Evolutionary conservation across 2,888 invertebrate species (phyloP), one percentile per base, ranked within the genome.

Genomic region (Oscheius onirici): DNA sequence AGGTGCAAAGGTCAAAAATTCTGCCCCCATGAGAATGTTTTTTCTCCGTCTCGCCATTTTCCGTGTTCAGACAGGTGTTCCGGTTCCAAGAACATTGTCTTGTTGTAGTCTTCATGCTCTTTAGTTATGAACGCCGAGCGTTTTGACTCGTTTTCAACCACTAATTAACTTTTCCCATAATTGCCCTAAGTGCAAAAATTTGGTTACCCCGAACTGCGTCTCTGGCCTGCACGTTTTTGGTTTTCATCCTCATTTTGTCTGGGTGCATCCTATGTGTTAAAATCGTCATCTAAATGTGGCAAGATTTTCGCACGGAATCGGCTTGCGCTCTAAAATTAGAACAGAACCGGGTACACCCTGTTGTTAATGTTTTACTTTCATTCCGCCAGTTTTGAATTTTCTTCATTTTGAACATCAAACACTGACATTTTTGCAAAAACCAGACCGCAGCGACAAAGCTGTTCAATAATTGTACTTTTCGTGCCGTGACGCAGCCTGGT

Each of bases 211-310:
- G 13, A 52, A 24, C 13, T 24, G 13, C 20, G 13, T 52, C 52
- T 34, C 34, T 34, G 34, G 34, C 34, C 3, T 34, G 5, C 34
- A 34, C 8, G 34, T 34, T 34, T 34, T 34, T 34, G 34, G 34
- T 34, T 34, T 34, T 34, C 8, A 34, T 34, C 8, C 8, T 8
- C 34, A 34, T 34, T 34, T 34, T 34, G 34, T 34, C 34, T 34
- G 34, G 34, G 34, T 34, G 34, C 34, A 34, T 34, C 34, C 34
- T 34, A 34, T 34, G 34, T 34, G 34, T 34, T 34, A 34, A 34
- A 34, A 34, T 55, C 55, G 26, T 55, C 55, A 55, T 55, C 55
- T 55, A 55, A 55, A 55, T 55, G 55, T 55, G 58, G 40, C n/a
- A 58, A 40, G 58, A 58, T 40, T 28, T 40, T 58, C 41, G 20